A percentile compares a stretch with the other conserved stretches of the same genome.
These are phyloP conservation scores for Drosophila orosa DNA, from an alignment of 1,140 invertebrate genomes.

Conservation along the genomic window DNA sequence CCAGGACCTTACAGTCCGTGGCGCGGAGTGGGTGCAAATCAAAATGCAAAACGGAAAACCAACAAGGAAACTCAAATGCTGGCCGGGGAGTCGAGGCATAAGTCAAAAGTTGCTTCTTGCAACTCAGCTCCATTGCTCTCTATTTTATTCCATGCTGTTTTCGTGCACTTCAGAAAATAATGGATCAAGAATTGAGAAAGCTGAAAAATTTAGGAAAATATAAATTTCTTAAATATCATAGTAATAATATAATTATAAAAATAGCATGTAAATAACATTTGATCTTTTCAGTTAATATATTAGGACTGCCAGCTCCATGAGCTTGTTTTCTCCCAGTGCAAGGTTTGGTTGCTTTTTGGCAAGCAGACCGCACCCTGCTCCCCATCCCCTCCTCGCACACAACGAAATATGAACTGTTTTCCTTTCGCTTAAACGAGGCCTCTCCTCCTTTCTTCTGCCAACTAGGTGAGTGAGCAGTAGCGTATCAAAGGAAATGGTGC, in stretches of 20 bases:
- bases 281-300: neutral
- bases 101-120: slow-evolving; percentile 65
- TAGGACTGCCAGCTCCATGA: neutral
- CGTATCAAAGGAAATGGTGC: slow-evolving; percentile 80
- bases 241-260: neutral
- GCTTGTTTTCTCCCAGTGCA: neutral
- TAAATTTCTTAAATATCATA: neutral
- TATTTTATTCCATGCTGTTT: neutral
- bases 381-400: slow-evolving; percentile 1
- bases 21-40: slow-evolving; percentile 61
- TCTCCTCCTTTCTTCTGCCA: slow-evolving; percentile 25
- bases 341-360: slow-evolving; percentile 14
- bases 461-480: slow-evolving; percentile 70
- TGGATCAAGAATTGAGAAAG: neutral
- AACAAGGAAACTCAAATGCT: slow-evolving; percentile 68
- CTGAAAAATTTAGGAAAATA: neutral
- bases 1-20: slow-evolving; percentile 1
- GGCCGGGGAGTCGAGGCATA: slow-evolving; percentile 62
- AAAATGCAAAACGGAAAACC: slow-evolving; percentile 81
- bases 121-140: slow-evolving; percentile 26
- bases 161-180: neutral
- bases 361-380: slow-evolving; percentile 8
- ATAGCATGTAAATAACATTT: neutral
- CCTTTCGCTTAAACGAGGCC: slow-evolving; percentile 51
- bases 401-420: slow-evolving; percentile 66